Evolutionary conservation across 1,140 invertebrate species (phyloP).

Genomic region (Scaptodrosophila lebanonensis): DNA sequence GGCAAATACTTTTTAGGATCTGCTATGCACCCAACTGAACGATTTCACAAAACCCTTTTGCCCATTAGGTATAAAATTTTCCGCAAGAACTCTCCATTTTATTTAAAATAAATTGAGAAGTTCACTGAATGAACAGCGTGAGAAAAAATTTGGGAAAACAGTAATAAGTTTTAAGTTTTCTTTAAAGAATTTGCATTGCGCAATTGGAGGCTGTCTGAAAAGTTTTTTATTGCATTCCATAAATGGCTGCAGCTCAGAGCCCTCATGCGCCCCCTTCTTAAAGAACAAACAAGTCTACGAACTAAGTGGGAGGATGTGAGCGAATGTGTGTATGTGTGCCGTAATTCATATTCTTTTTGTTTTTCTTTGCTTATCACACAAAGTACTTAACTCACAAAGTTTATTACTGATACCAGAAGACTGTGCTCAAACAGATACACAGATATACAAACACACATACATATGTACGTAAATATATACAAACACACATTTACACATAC

Average conservation of each 20-base stretch:
- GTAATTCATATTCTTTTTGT: slow-evolving; percentile 11
- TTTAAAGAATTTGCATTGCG: slow-evolving; percentile 63
- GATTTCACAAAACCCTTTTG: too few species aligned
- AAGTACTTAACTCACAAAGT: slow-evolving; percentile 29
- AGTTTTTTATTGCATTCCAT: slow-evolving; percentile 72
- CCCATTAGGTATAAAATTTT: too few species aligned
- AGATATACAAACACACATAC: slow-evolving; percentile 6
- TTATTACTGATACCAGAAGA: slow-evolving; percentile 17
- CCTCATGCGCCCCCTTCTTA: not conserved
- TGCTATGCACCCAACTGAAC: too few species aligned
- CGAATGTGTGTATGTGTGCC: slow-evolving; percentile 5
- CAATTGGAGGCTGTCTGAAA: slow-evolving; percentile 52
- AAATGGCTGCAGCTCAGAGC: slow-evolving; percentile 35
- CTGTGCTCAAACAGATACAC: too few species aligned
- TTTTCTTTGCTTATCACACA: slow-evolving; percentile 29
- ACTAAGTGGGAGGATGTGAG: too few species aligned
- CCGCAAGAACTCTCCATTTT: too few species aligned
- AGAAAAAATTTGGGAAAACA: too few species aligned
- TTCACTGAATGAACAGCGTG: too few species aligned
- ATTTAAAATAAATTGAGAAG: too few species aligned
- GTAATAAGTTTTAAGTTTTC: slow-evolving; percentile 28
- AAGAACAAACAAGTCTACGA: too few species aligned
- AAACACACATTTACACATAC: slow-evolving; percentile 55
- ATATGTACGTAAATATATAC: slow-evolving; percentile 40
- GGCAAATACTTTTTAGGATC: too few species aligned